These are phyloP conservation scores for Cheirogaleus medius DNA, from an alignment of 2,113 vertebrate species.

Conservation along the genomic window DNA sequence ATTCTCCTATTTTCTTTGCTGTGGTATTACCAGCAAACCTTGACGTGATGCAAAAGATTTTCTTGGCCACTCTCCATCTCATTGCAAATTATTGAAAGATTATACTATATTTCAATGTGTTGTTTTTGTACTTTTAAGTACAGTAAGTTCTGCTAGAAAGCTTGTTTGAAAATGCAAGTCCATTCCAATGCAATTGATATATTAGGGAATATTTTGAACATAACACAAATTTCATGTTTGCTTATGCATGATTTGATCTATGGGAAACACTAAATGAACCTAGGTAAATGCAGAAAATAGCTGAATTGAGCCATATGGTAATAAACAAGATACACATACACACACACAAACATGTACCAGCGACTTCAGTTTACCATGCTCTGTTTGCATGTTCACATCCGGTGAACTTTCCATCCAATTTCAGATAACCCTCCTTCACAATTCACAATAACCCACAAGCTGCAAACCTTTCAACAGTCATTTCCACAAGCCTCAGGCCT, in stretches of 20 bases:
- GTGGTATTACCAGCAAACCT: background rate
- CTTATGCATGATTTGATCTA: background rate
- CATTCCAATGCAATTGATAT: background rate
- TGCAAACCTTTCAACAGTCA: background rate
- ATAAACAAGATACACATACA: background rate
- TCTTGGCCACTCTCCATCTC: background rate
- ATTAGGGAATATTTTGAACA: background rate
- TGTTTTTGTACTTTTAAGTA: background rate
- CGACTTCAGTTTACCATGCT: background rate
- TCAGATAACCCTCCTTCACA: background rate
- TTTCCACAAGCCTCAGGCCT: background rate
- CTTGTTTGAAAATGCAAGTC: background rate
- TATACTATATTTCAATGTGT: background rate
- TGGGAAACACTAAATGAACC: background rate
- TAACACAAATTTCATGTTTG: background rate
- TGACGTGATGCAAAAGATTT: background rate
- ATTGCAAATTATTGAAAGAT: background rate
- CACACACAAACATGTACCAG: background rate
- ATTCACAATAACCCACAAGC: background rate
- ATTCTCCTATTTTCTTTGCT: background rate
- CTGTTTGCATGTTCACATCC: background rate
- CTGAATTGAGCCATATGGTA: background rate
- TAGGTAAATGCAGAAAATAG: background rate
- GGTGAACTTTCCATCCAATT: background rate
- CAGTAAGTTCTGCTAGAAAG: background rate